Evolutionary conservation across 2,888 invertebrate species (phyloP).

Genomic region (Ectropis crepuscularia): DNA sequence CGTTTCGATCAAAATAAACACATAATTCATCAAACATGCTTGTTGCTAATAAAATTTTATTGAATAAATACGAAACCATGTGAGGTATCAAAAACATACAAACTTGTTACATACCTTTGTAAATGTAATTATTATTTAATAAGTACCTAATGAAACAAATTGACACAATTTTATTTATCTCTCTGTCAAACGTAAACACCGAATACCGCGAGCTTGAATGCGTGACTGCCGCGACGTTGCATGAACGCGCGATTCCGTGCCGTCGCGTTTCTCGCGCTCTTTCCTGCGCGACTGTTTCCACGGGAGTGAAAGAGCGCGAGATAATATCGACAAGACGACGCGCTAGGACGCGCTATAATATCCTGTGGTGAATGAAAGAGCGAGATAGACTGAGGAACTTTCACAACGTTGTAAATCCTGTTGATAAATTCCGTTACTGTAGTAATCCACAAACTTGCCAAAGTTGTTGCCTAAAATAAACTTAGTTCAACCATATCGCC

Average conservation of each 20-base stretch:
- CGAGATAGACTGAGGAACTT: neutral
- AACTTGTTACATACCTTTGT: no score
- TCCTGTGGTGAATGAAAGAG: conserved; percentile 6
- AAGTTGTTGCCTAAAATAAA: no score
- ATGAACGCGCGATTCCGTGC: conserved; percentile 8
- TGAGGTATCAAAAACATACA: no score
- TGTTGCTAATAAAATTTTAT: no score
- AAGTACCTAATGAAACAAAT: neutral
- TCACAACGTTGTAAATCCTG: neutral
- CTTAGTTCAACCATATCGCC: no score
- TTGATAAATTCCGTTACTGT: neutral
- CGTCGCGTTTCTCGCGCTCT: conserved; percentile 15
- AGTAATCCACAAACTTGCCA: no score
- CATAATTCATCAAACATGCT: no score
- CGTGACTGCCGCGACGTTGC: conserved; percentile 14
- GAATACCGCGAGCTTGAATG: conserved; percentile 14
- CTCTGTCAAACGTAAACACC: neutral
- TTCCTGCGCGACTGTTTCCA: conserved; percentile 3
- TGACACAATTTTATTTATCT: neutral
- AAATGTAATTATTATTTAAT: no score
- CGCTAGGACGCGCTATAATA: conserved; percentile 13
- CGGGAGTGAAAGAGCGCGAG: conserved; percentile 20
- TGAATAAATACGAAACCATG: no score
- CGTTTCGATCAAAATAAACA: no score
- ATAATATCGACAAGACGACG: neutral